phyloP scores from a whole-genome alignment of 2,113 vertebrate species.

The Oreotrochilus melanogaster region DNA sequence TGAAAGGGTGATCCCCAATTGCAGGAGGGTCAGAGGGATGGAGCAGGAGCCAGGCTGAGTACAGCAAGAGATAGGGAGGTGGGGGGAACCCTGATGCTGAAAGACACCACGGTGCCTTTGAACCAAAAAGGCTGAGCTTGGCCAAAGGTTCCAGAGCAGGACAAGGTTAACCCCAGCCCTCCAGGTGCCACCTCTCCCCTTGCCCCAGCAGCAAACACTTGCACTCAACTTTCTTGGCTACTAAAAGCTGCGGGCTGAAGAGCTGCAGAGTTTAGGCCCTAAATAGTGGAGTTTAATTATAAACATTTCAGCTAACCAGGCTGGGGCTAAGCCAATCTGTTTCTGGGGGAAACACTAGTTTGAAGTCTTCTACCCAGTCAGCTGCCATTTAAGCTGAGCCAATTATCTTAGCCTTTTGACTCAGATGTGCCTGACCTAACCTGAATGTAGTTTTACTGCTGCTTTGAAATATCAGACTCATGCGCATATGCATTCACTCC shows the following conservation, averaged over 20 bases:
- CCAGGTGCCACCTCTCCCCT: slow-evolving; percentile 12
- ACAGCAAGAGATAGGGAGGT: neutral
- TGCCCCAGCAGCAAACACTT: neutral
- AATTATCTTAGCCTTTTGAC: slow-evolving; percentile 89
- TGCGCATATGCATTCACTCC: slow-evolving; percentile 82
- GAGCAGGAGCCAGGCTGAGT: neutral
- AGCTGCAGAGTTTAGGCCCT: slow-evolving; percentile 36
- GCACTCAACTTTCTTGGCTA: slow-evolving; percentile 29
- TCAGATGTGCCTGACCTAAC: slow-evolving; percentile 85
- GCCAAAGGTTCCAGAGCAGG: neutral
- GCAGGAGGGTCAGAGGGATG: neutral
- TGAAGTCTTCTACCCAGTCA: slow-evolving; percentile 83
- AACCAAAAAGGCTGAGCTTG: neutral
- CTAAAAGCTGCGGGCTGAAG: slow-evolving; percentile 13
- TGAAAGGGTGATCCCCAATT: rapidly evolving
- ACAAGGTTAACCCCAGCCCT: neutral
- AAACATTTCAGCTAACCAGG: slow-evolving; percentile 76
- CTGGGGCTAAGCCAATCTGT: slow-evolving; percentile 76
- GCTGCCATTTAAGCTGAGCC: slow-evolving; percentile 88
- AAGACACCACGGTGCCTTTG: neutral
- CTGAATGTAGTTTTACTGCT: slow-evolving; percentile 84
- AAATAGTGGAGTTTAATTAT: slow-evolving; percentile 70
- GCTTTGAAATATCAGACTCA: slow-evolving; percentile 90
- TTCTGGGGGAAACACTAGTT: slow-evolving; percentile 77
- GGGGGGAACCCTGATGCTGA: neutral